These are phyloP conservation scores for Itoplectis maculator DNA, from an alignment of 2,888 invertebrate species.

Conservation along the genomic window DNA sequence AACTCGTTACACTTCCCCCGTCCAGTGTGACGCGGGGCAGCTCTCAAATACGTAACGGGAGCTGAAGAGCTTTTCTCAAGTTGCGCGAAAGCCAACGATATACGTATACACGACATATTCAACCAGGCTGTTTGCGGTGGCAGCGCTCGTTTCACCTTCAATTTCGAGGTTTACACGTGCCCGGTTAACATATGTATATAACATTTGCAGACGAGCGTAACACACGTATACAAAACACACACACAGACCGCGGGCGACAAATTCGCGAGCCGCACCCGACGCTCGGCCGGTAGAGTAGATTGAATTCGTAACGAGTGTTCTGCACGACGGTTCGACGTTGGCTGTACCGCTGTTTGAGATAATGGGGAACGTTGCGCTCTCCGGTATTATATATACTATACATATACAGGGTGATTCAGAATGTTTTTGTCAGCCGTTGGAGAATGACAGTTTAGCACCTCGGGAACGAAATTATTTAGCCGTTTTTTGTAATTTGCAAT, in stretches of 20 bases:
- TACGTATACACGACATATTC: background rate
- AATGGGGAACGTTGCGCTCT: constrained; percentile 57
- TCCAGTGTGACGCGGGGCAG: no score
- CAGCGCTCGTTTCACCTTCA: constrained; percentile 44
- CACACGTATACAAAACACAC: constrained; percentile 12
- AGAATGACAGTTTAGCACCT: no score
- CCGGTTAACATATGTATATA: constrained; percentile 25
- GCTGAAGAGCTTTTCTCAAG: background rate
- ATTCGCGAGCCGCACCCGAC: constrained; percentile 60
- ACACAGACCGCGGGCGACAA: constrained; percentile 46
- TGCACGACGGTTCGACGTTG: constrained; percentile 34
- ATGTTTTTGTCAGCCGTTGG: no score
- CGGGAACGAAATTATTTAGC: no score
- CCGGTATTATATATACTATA: constrained; percentile 50
- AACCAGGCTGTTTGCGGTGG: background rate
- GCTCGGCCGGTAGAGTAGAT: constrained; percentile 59
- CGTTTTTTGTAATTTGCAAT: no score
- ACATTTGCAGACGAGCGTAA: no score
- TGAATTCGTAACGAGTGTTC: constrained; percentile 64
- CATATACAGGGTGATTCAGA: no score
- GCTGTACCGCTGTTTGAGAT: constrained; percentile 52
- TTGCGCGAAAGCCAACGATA: background rate
- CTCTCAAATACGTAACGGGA: background rate
- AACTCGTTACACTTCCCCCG: no score
- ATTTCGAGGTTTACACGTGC: constrained; percentile 52